Evolutionary conservation across 2,888 invertebrate species (phyloP), one percentile per base, ranked within the genome.

Genomic region (Lepas anatifera): DNA sequence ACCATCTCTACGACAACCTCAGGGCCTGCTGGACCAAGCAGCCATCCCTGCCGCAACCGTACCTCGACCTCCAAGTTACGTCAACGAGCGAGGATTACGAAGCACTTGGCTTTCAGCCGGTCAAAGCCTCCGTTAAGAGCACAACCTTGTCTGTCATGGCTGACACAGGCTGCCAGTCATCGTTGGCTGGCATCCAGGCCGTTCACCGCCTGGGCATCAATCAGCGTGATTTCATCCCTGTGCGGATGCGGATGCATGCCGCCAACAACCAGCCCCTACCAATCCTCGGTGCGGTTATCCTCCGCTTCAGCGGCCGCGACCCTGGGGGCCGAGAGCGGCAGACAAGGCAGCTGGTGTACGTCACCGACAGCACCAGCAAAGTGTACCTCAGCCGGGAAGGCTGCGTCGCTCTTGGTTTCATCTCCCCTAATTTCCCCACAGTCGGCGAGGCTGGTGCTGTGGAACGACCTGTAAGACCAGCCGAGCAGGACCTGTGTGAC

Each of bases 241-340:
- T 50, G 27, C 50, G 50, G 27, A 50, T 50, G 50, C 50, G 50
- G 50, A 50, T 50, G 50, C 50, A 50, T 27, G 50, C 50, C 50
- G 27, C 50, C 11, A 50, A 50, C 27, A 27, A 50, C 10, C 50
- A 13, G 27, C 27, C 50, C 2, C 27, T 50, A 13, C 27, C 50
- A 27, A n/a, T 50, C 50, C 50, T 27, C 25, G 50, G 27, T 10
- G 50, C 50, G 11, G 50, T 18, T 13, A 13, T 27, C 50, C 50
- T 50, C 11, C 27, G 50, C 11, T 50, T 27, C 50, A 25, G 27
- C 27, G 50, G 50, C 16, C 50, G 50, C 2, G 50, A 11, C 0
- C 13, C 25, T 27, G 10, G 50, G 1, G 50, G 50, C 27, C 25
- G 27, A 16, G 50, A 11, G 11, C 25, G 2, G 50, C 27, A 50